Conservation (phyloP, 2,113 vertebrate genomes). For the Leptocoma aspasia region DNA sequence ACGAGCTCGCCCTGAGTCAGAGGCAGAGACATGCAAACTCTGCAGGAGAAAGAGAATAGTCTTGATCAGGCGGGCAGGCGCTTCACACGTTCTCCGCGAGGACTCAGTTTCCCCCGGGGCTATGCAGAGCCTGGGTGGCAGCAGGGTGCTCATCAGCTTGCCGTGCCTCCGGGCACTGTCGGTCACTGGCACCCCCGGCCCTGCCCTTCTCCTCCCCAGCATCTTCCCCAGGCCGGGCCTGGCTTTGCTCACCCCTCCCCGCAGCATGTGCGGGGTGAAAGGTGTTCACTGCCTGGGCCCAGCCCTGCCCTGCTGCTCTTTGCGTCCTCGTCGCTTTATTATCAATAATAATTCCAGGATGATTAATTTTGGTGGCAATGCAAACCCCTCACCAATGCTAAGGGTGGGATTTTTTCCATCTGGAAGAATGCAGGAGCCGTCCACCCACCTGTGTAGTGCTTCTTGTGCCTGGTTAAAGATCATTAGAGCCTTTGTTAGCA, state of each 20-base stretch:
- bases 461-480: slow-evolving; percentile 70
- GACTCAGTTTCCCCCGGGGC: not conserved
- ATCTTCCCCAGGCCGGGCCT: not conserved
- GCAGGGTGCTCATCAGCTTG: not conserved
- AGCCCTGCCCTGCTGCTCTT: not conserved
- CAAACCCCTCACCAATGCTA: rapidly evolving
- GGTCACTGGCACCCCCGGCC: not conserved
- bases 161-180: not conserved
- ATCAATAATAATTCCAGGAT: rapidly evolving
- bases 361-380: rapidly evolving
- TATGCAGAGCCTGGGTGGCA: not conserved
- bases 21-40: not conserved
- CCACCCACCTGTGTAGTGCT: slow-evolving; percentile 14
- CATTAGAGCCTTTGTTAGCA: slow-evolving; percentile 68
- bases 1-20: not conserved
- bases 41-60: not conserved
- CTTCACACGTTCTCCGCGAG: rapidly evolving
- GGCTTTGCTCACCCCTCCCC: rapidly evolving
- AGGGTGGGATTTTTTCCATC: not conserved
- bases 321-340: rapidly evolving
- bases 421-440: not conserved
- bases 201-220: not conserved
- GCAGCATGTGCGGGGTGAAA: rapidly evolving
- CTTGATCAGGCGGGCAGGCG: not conserved
- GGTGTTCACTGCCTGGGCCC: rapidly evolving